Conservation (phyloP, 2,888 invertebrate species). For the Ypsolopha sequella region DNA sequence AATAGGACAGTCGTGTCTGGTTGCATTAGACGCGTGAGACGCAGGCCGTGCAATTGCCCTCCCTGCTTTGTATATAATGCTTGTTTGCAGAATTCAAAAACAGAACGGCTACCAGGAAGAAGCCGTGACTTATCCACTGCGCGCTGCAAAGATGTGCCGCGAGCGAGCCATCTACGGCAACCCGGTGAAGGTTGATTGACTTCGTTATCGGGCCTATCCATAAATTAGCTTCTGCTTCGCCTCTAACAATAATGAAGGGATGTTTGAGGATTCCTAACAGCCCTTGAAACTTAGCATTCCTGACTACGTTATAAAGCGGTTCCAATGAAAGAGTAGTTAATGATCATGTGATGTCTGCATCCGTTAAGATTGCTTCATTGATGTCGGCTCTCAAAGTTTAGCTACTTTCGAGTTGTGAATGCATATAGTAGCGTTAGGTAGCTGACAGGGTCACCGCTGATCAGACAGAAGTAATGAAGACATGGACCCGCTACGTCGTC, state of each 20-base stretch:
- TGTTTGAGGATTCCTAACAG: not conserved
- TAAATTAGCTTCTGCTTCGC: slow-evolving; percentile 22
- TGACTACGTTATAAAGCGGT: not conserved
- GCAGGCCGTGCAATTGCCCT: slow-evolving; percentile 51
- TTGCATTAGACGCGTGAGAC: slow-evolving; percentile 56
- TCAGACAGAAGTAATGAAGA: slow-evolving; percentile 21
- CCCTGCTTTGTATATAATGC: slow-evolving; percentile 63
- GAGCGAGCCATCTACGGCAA: slow-evolving; percentile 37
- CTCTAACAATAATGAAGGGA: slow-evolving; percentile 1
- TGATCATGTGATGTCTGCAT: not conserved
- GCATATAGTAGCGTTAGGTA: not conserved
- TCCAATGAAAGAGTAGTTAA: slow-evolving; percentile 1
- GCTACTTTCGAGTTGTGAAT: not conserved
- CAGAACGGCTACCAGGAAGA: slow-evolving; percentile 51
- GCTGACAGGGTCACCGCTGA: slow-evolving; percentile 7
- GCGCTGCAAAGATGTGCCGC: slow-evolving; percentile 40
- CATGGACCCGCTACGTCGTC: slow-evolving; percentile 29
- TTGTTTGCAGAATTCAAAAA: slow-evolving; percentile 59
- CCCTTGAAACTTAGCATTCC: not conserved
- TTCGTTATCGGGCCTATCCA: slow-evolving; percentile 40
- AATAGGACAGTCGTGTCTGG: slow-evolving; percentile 63
- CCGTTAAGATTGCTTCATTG: not conserved
- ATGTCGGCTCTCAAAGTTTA: not conserved
- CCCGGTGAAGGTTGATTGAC: slow-evolving; percentile 44
- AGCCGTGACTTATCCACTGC: slow-evolving; percentile 50